Base-by-base conservation (phyloP, 1,140 invertebrate genomes). In the Geopemphigus sp. region DNA sequence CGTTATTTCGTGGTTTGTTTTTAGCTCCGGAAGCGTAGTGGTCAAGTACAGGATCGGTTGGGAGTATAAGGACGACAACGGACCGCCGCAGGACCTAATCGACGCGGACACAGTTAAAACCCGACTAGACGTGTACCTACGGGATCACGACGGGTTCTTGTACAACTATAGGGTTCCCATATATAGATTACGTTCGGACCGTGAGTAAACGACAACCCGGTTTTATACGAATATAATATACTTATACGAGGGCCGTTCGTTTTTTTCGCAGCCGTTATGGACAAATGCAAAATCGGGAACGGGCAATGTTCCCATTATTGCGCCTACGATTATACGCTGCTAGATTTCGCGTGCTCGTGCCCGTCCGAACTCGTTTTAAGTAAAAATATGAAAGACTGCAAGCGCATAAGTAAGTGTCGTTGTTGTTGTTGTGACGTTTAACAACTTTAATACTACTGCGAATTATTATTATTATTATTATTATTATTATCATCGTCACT, bases 261-360 rank as follows among this genome's bases (percentile, higher is more conserved):
- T n/a, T n/a, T n/a, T n/a, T n/a, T n/a, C n/a, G n/a, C 81, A 86
- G 86, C 85, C 78, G 86, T 94, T 22, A 82, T 90, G 1, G 92
- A 95, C 86, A 85, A 91, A 39, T 96, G 95, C 85, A 89, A 91
- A 84, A 88, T 90, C 59, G 88, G 90, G 82, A 93, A 92, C 83
- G 89, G 92, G 80, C 89, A 88, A 4, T 96, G 95, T 84, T 89
- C 92, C 80, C 89, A 94, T 84, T 86, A 88, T 12, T 96, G 95
- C 84, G 85, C 87, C 53, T 95, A 92, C 83, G 90, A 94, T 84
- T 90, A 91, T 82, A 32, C 22, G 57, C 84, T 83, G n/a, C 83
- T 89, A 45, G 87, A 89, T 80, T 93, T 93, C 82, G 84, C 85
- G 5, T 96, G 94, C 84, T 87, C 84, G 12, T 96, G 95, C 85